Evolutionary conservation across 2,888 invertebrate genomes (phyloP).

Genomic region (Acronicta alni): DNA sequence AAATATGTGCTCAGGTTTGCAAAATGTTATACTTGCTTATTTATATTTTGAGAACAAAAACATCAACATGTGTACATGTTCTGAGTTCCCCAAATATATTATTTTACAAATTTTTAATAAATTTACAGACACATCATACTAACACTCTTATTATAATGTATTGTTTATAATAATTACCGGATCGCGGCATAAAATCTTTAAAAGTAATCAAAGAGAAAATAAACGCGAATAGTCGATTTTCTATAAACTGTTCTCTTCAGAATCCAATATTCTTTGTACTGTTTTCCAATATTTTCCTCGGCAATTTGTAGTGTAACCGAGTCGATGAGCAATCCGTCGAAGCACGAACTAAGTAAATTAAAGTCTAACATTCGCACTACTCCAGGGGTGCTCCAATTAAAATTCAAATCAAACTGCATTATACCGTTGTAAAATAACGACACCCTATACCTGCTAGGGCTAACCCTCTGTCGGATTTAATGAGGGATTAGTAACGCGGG

Average conservation of each 20-base stretch:
- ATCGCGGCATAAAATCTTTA: background rate
- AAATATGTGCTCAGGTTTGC: no score
- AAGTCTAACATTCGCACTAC: constrained; percentile 50
- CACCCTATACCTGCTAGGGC: constrained; percentile 38
- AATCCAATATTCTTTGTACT: constrained; percentile 50
- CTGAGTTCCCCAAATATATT: no score
- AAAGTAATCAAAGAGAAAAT: constrained; percentile 11
- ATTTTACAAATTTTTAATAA: no score
- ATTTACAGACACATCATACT: no score
- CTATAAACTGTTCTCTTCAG: constrained; percentile 38
- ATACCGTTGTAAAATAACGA: constrained; percentile 45
- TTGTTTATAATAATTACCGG: no score
- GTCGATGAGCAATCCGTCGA: constrained; percentile 43
- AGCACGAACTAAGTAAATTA: constrained; percentile 60
- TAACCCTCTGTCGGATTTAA: constrained; percentile 22
- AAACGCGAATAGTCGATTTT: constrained; percentile 12
- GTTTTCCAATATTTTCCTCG: constrained; percentile 55
- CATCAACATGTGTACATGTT: no score
- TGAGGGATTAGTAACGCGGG: constrained; percentile 17
- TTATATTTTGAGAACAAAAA: no score
- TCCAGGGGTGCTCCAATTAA: constrained; percentile 66
- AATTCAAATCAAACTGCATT: constrained; percentile 64
- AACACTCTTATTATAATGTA: no score
- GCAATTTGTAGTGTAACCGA: constrained; percentile 55
- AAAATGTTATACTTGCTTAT: no score